These are phyloP conservation scores for Ericerus pela DNA, from an alignment of 1,140 invertebrate genomes.

Conservation along the genomic window DNA sequence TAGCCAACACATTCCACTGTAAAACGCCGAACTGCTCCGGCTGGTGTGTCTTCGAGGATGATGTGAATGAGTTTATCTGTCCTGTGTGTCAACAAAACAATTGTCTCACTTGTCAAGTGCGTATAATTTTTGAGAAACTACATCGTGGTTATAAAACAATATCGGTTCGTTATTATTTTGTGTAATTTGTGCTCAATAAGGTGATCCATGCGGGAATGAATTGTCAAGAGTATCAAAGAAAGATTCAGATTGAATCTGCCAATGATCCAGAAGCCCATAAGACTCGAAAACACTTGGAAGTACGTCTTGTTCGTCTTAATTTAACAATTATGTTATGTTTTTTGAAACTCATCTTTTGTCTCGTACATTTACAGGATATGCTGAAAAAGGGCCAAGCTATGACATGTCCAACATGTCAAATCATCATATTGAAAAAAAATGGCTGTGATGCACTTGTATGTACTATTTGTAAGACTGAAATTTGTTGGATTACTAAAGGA, in stretches of 20 bases:
- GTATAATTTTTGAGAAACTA: constrained; percentile 4
- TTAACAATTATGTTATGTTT: neutral
- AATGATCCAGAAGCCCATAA: constrained; percentile 48
- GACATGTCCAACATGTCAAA: constrained; percentile 33
- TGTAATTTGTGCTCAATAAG: constrained; percentile 29
- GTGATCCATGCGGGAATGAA: constrained; percentile 69
- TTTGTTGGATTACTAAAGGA: constrained; percentile 84
- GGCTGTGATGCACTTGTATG: constrained; percentile 90
- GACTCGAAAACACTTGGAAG: constrained; percentile 59
- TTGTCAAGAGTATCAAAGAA: constrained; percentile 71
- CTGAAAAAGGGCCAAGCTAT: constrained; percentile 71
- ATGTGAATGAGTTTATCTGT: constrained; percentile 71
- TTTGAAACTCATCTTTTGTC: neutral
- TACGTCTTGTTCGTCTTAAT: constrained; percentile 24
- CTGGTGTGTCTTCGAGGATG: constrained; percentile 81
- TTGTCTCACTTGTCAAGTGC: constrained; percentile 78
- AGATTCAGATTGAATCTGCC: constrained; percentile 45
- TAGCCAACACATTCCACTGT: constrained; percentile 75
- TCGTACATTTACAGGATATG: constrained; percentile 42
- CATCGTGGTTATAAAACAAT: neutral
- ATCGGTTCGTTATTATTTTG: neutral
- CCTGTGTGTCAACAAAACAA: constrained; percentile 67
- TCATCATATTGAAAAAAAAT: constrained; percentile 82
- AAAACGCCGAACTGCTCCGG: constrained; percentile 75
- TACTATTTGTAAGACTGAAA: constrained; percentile 84